Base-by-base conservation (phyloP, 2,113 vertebrate genomes). In the Haplochromis vanheusdeni region DNA sequence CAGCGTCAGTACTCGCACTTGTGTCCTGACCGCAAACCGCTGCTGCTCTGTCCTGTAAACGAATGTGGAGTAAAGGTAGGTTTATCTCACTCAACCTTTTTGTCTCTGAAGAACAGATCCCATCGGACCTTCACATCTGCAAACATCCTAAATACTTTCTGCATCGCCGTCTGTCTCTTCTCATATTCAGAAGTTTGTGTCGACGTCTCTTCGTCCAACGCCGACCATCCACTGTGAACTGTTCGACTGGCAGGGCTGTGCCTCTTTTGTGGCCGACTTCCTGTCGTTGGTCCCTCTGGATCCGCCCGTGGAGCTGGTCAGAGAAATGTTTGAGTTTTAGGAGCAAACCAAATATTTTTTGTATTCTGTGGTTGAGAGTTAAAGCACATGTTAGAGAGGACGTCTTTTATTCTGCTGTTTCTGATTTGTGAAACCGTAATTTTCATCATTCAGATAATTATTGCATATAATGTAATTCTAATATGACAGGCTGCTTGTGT, bases 181-280 rank as follows among this genome's bases (percentile, higher is more conserved):
- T 73, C 5, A 40, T 73, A 4, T 92, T 83, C 86, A 99, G 99
- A 99, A 99, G 92, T 99, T 99, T 87, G 97, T 99, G 84, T 98
- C 98, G 42, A 98, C 97, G 0, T 97, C 97, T 0, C 21, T 99
- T 65, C 96, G 97, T 33, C 97, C 97, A 56, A 97, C 97, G 0
- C 68, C 97, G 26, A 90, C 97, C 12, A 89, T 93, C 4, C 95
- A 96, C 62, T 80, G 94, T 0, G 96, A 98, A 5, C 91, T 99
- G 31, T 97, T 96, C 68, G 84, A 88, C 90, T 99, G 98, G 99
- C 93, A 97, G 33, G 95, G 94, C 82, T 97, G 97, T 6, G 96
- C 98, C 49, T 95, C 93, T 56, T 99, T 99, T 1, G 95, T 99
- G 75, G 94, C 97, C 0, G 95, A 98, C 85, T 97, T 96, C 87